Evolutionary conservation across 2,888 invertebrate genomes (phyloP), one percentile per base, ranked within the genome.

Genomic region (Sinopyrophorus schimmeli): DNA sequence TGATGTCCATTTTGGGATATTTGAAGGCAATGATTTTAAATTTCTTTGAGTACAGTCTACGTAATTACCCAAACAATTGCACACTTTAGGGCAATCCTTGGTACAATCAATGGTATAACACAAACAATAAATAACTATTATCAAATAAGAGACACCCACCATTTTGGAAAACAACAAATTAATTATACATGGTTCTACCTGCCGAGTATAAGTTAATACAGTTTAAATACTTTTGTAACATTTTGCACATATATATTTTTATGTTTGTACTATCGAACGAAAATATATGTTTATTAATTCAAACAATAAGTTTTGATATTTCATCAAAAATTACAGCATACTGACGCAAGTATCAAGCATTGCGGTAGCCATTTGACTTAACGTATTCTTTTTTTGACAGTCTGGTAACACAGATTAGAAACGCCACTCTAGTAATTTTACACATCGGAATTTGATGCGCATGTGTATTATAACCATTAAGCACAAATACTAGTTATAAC

Each of bases 1-100:
- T 75, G 82, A 80, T 71, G 86, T 84, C 86, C 89, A 89, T 74
- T 77, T 76, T 50, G 89, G 89, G 70, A 90, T 77, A 74, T 82
- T 74, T 49, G 70, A 77, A 59, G 90, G 89, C 71, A 89, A 80
- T 63, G 79, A 77, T 59, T 78, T 77, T 66, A 89, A 79, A 71
- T 83, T 83, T 68, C 80, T 80, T 66, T 81, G 82, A 60, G 84
- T 82, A 77, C 90, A 91, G 74, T 87, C 86, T 52, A 89, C 85
- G 71, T 83, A 83, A 62, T 79, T 78, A 64, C 84, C 82, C 60
- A 89, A 75, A 73, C 89, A 89, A 65, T 77, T 79, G 73, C 90
- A 91, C 70, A 77, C 77, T 63, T 78, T 77, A 43, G 86, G 86
- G 68, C 88, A 89, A 66, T 76, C 76, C 66, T 75, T 65, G 30